Conservation (phyloP, 2,797 vertebrate species). For the Chelon labrosus region DNA sequence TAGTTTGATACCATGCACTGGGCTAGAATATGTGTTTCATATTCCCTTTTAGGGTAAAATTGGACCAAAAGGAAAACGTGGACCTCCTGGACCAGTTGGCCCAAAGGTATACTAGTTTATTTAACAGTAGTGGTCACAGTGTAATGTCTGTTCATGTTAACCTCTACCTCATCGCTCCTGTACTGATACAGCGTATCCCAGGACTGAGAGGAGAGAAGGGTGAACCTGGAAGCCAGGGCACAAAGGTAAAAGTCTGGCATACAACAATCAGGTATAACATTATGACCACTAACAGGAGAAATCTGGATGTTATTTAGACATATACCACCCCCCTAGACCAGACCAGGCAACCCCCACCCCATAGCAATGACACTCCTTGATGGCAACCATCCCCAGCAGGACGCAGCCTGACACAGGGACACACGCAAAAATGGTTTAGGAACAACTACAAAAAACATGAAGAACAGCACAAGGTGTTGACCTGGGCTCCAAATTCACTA, state of each 20-base stretch:
- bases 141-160: not conserved
- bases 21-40: not conserved
- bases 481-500: too few relatives aligned
- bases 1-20: not conserved
- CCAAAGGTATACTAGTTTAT: slow-evolving; percentile 69
- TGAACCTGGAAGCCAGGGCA: slow-evolving; percentile 52
- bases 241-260: slow-evolving; percentile 68
- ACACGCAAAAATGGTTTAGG: too few relatives aligned
- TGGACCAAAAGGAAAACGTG: slow-evolving; percentile 69
- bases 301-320: too few relatives aligned
- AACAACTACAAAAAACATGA: too few relatives aligned
- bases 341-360: too few relatives aligned
- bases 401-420: too few relatives aligned
- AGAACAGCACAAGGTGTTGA: too few relatives aligned
- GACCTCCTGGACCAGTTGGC: slow-evolving; percentile 76
- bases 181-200: slow-evolving; percentile 74
- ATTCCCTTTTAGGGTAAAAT: slow-evolving; percentile 60
- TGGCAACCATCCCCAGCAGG: too few relatives aligned
- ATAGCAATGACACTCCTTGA: too few relatives aligned
- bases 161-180: slow-evolving; percentile 10
- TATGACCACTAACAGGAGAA: too few relatives aligned
- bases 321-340: too few relatives aligned
- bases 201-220: slow-evolving; percentile 80
- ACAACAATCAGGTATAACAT: too few relatives aligned
- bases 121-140: not conserved